Conservation (phyloP, 2,113 vertebrate genomes). For the Heloderma charlesbogerti region DNA sequence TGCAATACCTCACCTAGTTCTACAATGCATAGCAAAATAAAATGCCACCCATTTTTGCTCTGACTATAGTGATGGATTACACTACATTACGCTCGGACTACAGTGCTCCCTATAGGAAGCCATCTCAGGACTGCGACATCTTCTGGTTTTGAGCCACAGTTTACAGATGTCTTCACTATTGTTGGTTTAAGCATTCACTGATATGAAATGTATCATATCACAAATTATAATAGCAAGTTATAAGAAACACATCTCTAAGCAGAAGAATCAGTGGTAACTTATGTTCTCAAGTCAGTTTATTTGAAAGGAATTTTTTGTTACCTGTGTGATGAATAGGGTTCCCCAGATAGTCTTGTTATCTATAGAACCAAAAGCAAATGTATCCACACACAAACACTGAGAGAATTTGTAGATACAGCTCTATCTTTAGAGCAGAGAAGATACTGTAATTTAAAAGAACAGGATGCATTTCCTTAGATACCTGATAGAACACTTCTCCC, state of each 20-base stretch:
- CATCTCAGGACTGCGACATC: neutral
- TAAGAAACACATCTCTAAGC: too few relatives aligned
- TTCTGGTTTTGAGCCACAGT: neutral
- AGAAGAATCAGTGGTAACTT: slow-evolving; percentile 25
- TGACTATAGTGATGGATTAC: too few relatives aligned
- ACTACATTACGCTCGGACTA: too few relatives aligned
- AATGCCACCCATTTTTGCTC: too few relatives aligned
- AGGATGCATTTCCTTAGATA: slow-evolving; percentile 54
- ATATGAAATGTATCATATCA: slow-evolving; percentile 53
- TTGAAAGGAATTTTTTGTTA: slow-evolving; percentile 52
- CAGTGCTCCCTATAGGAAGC: neutral
- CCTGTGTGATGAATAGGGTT: too few relatives aligned
- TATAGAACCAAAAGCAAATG: slow-evolving; percentile 51
- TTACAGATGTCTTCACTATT: slow-evolving; percentile 59
- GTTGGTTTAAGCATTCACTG: slow-evolving; percentile 38
- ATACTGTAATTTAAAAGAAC: slow-evolving; percentile 62
- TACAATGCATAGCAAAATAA: too few relatives aligned
- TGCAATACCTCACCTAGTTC: too few relatives aligned
- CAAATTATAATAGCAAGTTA: too few relatives aligned
- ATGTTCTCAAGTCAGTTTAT: too few relatives aligned
- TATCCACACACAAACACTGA: slow-evolving; percentile 54
- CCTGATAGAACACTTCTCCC: too few relatives aligned
- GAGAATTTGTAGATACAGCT: slow-evolving; percentile 51
- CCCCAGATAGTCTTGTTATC: slow-evolving; percentile 56
- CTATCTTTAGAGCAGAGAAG: slow-evolving; percentile 59